Evolutionary conservation across 2,113 vertebrate species (phyloP).

Genomic region (Phaethornis superciliosus): DNA sequence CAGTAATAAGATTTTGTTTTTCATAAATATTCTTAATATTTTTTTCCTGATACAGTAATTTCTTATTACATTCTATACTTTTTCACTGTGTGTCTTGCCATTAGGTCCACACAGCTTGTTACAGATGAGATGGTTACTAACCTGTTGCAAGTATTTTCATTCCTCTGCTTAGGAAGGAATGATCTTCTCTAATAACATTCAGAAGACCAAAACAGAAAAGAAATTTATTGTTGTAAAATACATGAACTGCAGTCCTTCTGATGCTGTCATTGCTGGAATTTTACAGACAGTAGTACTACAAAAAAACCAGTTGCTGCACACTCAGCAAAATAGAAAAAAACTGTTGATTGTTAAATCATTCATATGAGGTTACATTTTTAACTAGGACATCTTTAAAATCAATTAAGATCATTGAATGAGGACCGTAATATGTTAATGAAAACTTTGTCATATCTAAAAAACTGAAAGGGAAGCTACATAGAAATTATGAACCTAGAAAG

Average conservation of each 20-base stretch:
- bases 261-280: neutral
- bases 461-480: neutral
- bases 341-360: neutral
- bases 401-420: neutral
- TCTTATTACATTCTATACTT: neutral
- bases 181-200: neutral
- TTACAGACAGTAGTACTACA: neutral
- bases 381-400: neutral
- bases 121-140: neutral
- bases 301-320: neutral
- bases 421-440: neutral
- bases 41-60: neutral
- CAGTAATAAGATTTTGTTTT: neutral
- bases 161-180: neutral
- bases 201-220: neutral
- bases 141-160: neutral
- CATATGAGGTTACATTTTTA: neutral
- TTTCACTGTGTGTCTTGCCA: neutral
- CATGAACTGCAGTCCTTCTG: neutral
- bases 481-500: neutral
- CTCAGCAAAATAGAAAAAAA: neutral
- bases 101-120: neutral
- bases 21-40: neutral
- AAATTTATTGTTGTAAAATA: neutral
- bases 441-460: neutral